Evolutionary conservation across 2,888 invertebrate genomes (phyloP), one percentile per base, ranked within the genome.

Genomic region (Iphiclides podalirius): DNA sequence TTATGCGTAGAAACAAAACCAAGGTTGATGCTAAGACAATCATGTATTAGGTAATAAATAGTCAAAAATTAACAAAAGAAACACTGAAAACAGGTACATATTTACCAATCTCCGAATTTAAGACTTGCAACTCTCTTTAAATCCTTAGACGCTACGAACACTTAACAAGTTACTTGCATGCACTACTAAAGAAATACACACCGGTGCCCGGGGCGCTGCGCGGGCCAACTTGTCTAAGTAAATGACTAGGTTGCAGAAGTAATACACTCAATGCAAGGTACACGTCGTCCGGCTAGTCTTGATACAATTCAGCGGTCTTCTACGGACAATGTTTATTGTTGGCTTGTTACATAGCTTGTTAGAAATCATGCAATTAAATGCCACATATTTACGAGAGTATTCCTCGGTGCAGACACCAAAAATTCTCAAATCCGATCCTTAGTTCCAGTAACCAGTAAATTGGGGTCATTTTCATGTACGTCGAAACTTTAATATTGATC

Each of bases 41-140:
- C 79, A 85, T 87, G 82, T 87, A 86, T 85, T 76, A 72, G 70
- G 71, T 76, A 87, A 88, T 86, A 88, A 88, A 88, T 88, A 87
- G 85, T 87, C 86, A 87, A 88, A 87, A 85, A 84, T 79, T 82
- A 86, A 87, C 85, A 86, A 87, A 87, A 85, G 83, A 84, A 86
- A 82, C 82, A 82, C 75, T 83, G 83, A 85, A 85, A 86, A 87
- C 86, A 87, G 86, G 87, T 87, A 87, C 87, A 82, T 79, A 74
- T 75, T 85, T 78, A 80, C 79, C 85, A 83, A 85, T 85, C 83
- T 86, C 84, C 75, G 77, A 84, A 79, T 85, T 85, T 76, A 79
- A 81, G 73, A 81, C 75, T 79, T 71, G 70, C 77, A 74, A 75
- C 78, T 72, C 67, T 64, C 63, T 70, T 80, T 75, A 82, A 82